phyloP scores from a whole-genome alignment of 2,113 vertebrate species.

The Macquaria ambigua region DNA sequence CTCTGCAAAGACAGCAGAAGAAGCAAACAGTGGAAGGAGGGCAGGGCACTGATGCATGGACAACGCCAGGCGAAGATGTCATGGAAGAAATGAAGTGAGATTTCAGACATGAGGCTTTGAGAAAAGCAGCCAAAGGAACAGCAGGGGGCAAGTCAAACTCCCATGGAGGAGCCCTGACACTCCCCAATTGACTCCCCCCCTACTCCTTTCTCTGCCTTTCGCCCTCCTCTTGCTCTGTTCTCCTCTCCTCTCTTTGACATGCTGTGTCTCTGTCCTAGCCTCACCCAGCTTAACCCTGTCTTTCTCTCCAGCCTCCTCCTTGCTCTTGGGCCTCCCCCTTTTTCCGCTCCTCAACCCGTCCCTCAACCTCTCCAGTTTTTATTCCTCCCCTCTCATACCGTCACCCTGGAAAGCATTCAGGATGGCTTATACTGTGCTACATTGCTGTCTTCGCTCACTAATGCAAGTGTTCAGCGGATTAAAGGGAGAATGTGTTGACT shows the following conservation, averaged over 20 bases:
- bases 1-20: constrained; percentile 50
- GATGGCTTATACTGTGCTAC: constrained; percentile 59
- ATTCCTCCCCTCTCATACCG: constrained; percentile 13
- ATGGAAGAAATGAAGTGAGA: constrained; percentile 72
- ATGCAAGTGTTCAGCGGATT: constrained; percentile 70
- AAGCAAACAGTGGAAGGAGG: constrained; percentile 60
- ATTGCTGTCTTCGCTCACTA: constrained; percentile 51
- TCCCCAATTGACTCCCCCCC: constrained; percentile 35
- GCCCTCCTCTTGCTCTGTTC: constrained; percentile 18
- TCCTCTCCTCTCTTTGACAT: constrained; percentile 61
- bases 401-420: constrained; percentile 66
- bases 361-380: constrained; percentile 48
- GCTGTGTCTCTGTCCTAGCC: constrained; percentile 49
- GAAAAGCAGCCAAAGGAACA: constrained; percentile 45
- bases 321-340: constrained; percentile 26
- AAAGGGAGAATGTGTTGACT: constrained; percentile 67
- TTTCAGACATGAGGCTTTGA: constrained; percentile 55
- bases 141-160: constrained; percentile 55
- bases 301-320: constrained; percentile 21
- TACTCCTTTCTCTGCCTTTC: constrained; percentile 18
- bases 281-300: constrained; percentile 63
- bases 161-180: constrained; percentile 61
- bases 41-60: constrained; percentile 71
- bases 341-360: constrained; percentile 52
- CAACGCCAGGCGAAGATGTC: constrained; percentile 63